Conservation (phyloP, 2,888 invertebrate genomes). For the Zygogramma bicolorata region DNA sequence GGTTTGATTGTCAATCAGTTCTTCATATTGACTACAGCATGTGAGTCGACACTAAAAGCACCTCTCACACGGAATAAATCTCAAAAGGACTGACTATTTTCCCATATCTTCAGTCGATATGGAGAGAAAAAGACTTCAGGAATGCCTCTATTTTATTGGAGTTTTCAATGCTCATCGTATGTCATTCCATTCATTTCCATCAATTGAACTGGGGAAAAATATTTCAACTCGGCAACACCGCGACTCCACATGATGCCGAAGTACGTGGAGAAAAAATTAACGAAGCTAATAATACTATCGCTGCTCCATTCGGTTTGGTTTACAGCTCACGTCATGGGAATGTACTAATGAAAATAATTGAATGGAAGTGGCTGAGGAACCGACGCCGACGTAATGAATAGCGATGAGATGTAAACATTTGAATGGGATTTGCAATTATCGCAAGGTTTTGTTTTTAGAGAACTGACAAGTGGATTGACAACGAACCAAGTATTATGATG, state of each 20-base stretch:
- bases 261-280: conserved; percentile 15
- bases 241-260: not conserved
- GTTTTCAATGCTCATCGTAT: too few species aligned
- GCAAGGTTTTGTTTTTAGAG: not conserved
- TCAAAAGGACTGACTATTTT: too few species aligned
- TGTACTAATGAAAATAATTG: conserved; percentile 42
- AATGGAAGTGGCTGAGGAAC: conserved; percentile 29
- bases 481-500: too few species aligned
- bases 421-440: not conserved
- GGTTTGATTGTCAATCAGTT: too few species aligned
- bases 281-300: conserved; percentile 15
- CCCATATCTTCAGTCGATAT: too few species aligned
- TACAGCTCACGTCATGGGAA: conserved; percentile 40
- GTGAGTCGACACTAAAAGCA: too few species aligned
- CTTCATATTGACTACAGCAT: too few species aligned
- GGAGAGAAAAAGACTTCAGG: too few species aligned
- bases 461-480: too few species aligned
- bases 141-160: not conserved
- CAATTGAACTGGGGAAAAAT: not conserved
- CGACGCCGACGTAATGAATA: conserved; percentile 10
- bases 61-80: too few species aligned
- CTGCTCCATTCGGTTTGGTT: conserved; percentile 31
- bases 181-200: not conserved
- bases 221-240: not conserved
- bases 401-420: not conserved